Conservation (phyloP, 2,888 invertebrate genomes). For the Cheiracanthium punctorium region DNA sequence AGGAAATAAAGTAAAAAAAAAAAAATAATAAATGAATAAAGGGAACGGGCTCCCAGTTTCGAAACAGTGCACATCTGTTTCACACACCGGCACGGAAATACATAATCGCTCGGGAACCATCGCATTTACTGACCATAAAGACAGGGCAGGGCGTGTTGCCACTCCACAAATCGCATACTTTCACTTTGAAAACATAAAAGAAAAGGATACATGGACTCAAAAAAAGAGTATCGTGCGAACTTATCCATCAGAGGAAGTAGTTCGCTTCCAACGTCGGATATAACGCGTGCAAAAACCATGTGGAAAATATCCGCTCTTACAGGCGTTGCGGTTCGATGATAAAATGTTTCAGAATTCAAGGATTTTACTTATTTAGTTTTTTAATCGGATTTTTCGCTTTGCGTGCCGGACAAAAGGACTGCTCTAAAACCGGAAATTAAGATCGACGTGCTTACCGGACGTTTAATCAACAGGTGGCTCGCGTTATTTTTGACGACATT, state of each 20-base stretch:
- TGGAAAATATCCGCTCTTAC: constrained; percentile 33
- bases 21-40: constrained; percentile 8
- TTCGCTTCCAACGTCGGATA: constrained; percentile 28
- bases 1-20: neutral
- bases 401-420: constrained; percentile 36
- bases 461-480: constrained; percentile 16
- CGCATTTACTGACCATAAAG: constrained; percentile 46
- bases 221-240: constrained; percentile 53
- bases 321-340: constrained; percentile 63
- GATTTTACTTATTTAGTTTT: constrained; percentile 36
- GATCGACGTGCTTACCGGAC: constrained; percentile 16
- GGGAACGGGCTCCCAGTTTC: neutral
- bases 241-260: constrained; percentile 51
- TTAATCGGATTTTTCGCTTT: constrained; percentile 30
- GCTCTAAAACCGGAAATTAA: constrained; percentile 45
- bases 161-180: constrained; percentile 47
- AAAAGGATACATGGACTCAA: constrained; percentile 33
- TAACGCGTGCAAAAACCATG: constrained; percentile 58
- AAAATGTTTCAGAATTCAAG: constrained; percentile 60
- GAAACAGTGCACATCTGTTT: constrained; percentile 26
- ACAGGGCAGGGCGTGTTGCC: constrained; percentile 28
- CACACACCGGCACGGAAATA: neutral
- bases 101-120: constrained; percentile 32
- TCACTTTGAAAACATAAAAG: constrained; percentile 35
- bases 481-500: neutral